Evolutionary conservation across 2,888 invertebrate genomes (phyloP).

Genomic region (Athrips mouffetella): DNA sequence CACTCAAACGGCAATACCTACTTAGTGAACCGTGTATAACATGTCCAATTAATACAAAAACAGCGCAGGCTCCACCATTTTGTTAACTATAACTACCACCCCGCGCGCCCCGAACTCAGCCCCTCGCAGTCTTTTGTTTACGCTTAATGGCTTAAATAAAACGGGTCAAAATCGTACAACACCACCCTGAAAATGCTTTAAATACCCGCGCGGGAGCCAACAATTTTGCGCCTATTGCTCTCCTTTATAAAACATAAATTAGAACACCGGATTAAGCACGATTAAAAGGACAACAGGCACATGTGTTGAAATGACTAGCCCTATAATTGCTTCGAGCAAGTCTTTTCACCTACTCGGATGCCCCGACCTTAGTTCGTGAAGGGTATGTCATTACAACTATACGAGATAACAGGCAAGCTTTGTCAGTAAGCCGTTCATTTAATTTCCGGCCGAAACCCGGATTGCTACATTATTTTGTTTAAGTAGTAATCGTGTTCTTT

Average conservation of each 20-base stretch:
- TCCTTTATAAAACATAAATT: constrained; percentile 55
- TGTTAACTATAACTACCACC: constrained; percentile 68
- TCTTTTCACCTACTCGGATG: constrained; percentile 53
- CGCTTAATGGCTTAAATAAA: constrained; percentile 76
- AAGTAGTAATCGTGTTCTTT: constrained; percentile 73
- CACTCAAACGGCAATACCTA: constrained; percentile 54
- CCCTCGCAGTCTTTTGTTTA: constrained; percentile 71
- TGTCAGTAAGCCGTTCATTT: constrained; percentile 66
- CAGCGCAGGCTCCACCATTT: constrained; percentile 53
- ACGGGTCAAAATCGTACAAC: constrained; percentile 73
- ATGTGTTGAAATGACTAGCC: constrained; percentile 54
- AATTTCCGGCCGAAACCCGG: constrained; percentile 71
- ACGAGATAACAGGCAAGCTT: constrained; percentile 64
- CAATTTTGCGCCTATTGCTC: constrained; percentile 47
- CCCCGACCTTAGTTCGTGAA: constrained; percentile 42
- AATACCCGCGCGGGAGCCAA: constrained; percentile 40
- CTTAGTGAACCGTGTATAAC: constrained; percentile 69
- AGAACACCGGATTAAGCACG: constrained; percentile 38
- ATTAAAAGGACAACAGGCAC: constrained; percentile 50
- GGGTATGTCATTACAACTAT: constrained; percentile 62
- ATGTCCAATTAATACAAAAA: constrained; percentile 70
- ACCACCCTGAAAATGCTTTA: constrained; percentile 57
- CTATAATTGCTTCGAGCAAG: constrained; percentile 57
- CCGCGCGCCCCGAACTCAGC: constrained; percentile 60
- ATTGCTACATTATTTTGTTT: constrained; percentile 70